phyloP scores from a whole-genome alignment of 2,888 invertebrate genomes.

The Athalia rosae region DNA sequence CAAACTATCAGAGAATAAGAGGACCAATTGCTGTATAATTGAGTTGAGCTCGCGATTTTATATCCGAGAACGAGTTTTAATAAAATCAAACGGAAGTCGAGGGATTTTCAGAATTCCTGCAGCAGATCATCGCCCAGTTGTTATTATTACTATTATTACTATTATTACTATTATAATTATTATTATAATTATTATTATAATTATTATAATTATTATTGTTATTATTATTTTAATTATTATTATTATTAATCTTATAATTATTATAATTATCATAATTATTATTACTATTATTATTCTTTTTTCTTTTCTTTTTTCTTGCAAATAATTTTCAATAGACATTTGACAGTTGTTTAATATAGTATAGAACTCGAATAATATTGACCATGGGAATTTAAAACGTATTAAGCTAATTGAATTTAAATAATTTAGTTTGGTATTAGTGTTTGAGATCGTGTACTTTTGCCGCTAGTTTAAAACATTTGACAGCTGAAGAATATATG shows the following conservation, averaged over 20 bases:
- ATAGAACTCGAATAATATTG: slow-evolving; percentile 34
- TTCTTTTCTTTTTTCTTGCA: not conserved
- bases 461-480: slow-evolving; percentile 43
- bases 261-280: no score
- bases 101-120: slow-evolving; percentile 13
- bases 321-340: not conserved
- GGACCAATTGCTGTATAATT: slow-evolving; percentile 19
- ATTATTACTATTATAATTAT: no score
- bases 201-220: no score
- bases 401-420: slow-evolving; percentile 53
- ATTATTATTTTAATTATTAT: no score
- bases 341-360: not conserved
- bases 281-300: not conserved
- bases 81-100: slow-evolving; percentile 35
- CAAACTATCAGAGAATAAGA: not conserved
- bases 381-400: slow-evolving; percentile 49
- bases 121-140: not conserved
- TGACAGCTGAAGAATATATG: slow-evolving; percentile 35
- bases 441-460: slow-evolving; percentile 61
- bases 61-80: slow-evolving; percentile 9
- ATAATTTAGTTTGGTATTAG: slow-evolving; percentile 64
- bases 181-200: no score
- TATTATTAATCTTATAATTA: no score
- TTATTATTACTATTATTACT: no score
- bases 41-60: slow-evolving; percentile 12